These are phyloP conservation scores for Eulemur rufifrons DNA, from an alignment of 2,113 vertebrate species.

Conservation along the genomic window DNA sequence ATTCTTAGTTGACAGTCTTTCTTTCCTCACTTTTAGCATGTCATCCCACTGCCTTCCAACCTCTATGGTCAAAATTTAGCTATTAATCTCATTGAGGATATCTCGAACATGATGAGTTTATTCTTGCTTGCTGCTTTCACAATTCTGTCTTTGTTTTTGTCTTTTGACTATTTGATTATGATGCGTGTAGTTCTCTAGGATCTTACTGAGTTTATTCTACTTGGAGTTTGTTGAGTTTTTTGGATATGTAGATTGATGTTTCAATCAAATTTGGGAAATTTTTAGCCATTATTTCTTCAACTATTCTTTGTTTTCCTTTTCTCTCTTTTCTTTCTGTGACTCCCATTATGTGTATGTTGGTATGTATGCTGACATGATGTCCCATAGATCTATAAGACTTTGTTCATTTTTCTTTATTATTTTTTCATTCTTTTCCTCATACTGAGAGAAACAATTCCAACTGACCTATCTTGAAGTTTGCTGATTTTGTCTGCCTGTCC, in stretches of 20 bases:
- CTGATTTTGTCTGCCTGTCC: not conserved
- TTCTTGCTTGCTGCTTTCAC: not conserved
- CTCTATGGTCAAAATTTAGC: not conserved
- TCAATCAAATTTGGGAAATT: not conserved
- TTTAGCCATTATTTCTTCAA: not conserved
- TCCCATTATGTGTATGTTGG: not conserved
- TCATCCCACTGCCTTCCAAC: not conserved
- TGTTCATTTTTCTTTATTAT: not conserved
- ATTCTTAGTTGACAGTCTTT: not conserved
- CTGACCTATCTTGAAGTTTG: not conserved
- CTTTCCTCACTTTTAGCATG: not conserved
- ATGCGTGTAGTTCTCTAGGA: not conserved
- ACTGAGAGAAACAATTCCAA: not conserved
- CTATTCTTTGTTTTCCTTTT: not conserved
- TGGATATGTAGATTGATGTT: not conserved
- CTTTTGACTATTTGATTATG: not conserved
- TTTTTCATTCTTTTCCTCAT: not conserved
- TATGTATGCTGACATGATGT: not conserved
- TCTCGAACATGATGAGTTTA: not conserved
- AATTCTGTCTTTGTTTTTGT: not conserved
- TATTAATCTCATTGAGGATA: not conserved
- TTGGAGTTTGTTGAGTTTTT: not conserved
- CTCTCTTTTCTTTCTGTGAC: not conserved
- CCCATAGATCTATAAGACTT: not conserved
- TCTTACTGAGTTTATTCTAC: not conserved